Percentiles rank a stretch among this genome's conserved stretches.
phyloP scores from a whole-genome alignment of 2,797 vertebrate genomes.

The Myotis vivesi region DNA sequence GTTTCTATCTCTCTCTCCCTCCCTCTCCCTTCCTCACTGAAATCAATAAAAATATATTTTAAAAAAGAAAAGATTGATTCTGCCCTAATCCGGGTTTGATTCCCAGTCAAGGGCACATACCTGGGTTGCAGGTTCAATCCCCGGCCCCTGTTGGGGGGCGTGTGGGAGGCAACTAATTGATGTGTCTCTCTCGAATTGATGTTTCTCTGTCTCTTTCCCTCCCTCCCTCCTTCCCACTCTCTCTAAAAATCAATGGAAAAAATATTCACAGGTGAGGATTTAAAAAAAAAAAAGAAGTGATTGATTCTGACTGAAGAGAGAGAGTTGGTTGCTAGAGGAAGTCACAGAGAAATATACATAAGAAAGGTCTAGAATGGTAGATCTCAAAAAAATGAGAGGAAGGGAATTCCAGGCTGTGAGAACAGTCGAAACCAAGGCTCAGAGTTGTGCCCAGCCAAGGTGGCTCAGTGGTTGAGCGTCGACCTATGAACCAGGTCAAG shows the following conservation, averaged over 20 bases:
- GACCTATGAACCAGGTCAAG: too few relatives aligned
- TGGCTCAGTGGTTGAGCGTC: too few relatives aligned
- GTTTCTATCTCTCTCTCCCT: too few relatives aligned
- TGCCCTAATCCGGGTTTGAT: not conserved
- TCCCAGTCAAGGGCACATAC: not conserved
- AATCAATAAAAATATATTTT: too few relatives aligned
- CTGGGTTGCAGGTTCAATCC: not conserved
- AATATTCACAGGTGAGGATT: not conserved
- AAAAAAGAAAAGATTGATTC: too few relatives aligned
- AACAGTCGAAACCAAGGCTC: not conserved
- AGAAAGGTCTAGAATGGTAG: not conserved
- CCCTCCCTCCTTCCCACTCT: not conserved
- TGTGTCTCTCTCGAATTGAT: not conserved
- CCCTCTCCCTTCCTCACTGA: too few relatives aligned
- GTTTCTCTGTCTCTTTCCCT: not conserved
- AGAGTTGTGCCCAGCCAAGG: not conserved
- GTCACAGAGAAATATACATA: not conserved
- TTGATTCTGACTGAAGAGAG: not conserved
- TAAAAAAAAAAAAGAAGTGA: not conserved
- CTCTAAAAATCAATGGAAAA: not conserved
- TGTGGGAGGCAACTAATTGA: not conserved
- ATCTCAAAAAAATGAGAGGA: not conserved
- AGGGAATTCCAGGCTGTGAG: not conserved
- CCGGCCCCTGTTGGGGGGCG: too few relatives aligned
- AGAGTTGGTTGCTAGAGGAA: not conserved